Evolutionary conservation across 2,113 vertebrate species (phyloP), one percentile per base, ranked within the genome.

Genomic region (Oryctolagus cuniculus): DNA sequence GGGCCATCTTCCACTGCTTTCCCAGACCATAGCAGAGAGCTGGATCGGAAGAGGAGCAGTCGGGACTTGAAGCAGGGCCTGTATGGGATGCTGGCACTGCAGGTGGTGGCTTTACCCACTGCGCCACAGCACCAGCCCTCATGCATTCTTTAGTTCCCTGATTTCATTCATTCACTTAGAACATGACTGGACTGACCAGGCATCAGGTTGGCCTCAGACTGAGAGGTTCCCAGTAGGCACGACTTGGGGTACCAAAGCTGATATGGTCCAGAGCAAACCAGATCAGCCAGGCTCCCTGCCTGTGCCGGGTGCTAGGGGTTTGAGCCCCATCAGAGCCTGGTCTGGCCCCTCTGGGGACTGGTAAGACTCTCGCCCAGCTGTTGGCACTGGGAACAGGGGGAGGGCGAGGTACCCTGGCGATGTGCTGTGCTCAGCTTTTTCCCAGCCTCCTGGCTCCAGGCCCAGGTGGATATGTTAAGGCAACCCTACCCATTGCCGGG

Each of bases 401-500:
- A 87, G 66, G 79, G 75, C 0, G 34, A 88, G 67, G 85, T 9
- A 2, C 80, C 53, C 58, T 51, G 24, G 38, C 0, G 31, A 86
- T 78, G 63, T 4, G 15, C 90, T 77, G 17, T 51, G 63, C 77
- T 97, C 87, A 96, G 91, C 94, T 91, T 67, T 90, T 95, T 36
- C 64, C 92, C 75, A 34, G 58, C n/a, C 10, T 21, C 36, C 84
- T 91, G 84, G 91, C 93, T 84, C 72, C 34, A 81, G 94, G 92
- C 87, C 93, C 80, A 90, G 66, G 49, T 87, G 63, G 84, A 73
- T 72, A 67, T 3, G 25, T 44, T 29, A 38, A 74, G 93, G 63
- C 67, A 12, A 69, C 83, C 49, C 84, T 95, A 36, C 93, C 93
- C 95, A 87, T 96, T 87, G 87, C 80, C 84, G 58, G 73, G 81